Evolutionary conservation across 92 coral and sea anemone genomes (phyloP), one percentile per base, ranked within the genome.

Genomic region (Montipora capitata): DNA sequence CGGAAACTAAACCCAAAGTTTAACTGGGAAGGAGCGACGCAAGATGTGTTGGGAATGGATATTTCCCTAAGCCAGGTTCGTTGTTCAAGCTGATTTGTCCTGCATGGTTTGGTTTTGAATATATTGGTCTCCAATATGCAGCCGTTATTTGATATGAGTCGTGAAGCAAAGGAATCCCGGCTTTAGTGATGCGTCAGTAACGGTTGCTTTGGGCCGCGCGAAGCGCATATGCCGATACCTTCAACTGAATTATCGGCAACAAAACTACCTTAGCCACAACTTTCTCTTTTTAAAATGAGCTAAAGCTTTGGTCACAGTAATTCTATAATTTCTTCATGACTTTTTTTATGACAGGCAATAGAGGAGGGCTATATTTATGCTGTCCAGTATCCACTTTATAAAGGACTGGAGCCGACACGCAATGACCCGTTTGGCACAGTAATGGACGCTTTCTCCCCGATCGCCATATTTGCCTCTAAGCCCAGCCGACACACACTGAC

Each of bases 391-490:
- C 96, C 99, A 12, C 17, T 73, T 27, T 90, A 85, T 5, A 90
- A 88, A 68, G 95, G 92, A 43, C 83, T 96, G 51, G 43, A 80
- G 0, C 58, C 91, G 49, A 52, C 16, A 8, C 71, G 74, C 11
- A 16, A 69, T 2, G 68, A 68, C 3, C 68, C 79, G 8, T 48
- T 64, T 43, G 87, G 95, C 49, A 43, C 82, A 11, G 42, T 96
- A 83, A 93, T 87, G 93, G 56, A 76, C 13, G 94, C 99, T 42
- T 88, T 77, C 79, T 90, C 98, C 13, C 94, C 96, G 4, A 85
- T 95, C 39, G 96, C 95, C 54, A 39, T 95, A 8, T 96, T 96
- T 81, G 96, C 89, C 38, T 95, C 99, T 12, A 92, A 89, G 68
- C 91, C 96, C 51, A 87, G 90, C 69, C 75, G 93, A 57, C 91